phyloP scores from a whole-genome alignment of 1,140 invertebrate species.

The Yoshiicerus persimilis region DNA sequence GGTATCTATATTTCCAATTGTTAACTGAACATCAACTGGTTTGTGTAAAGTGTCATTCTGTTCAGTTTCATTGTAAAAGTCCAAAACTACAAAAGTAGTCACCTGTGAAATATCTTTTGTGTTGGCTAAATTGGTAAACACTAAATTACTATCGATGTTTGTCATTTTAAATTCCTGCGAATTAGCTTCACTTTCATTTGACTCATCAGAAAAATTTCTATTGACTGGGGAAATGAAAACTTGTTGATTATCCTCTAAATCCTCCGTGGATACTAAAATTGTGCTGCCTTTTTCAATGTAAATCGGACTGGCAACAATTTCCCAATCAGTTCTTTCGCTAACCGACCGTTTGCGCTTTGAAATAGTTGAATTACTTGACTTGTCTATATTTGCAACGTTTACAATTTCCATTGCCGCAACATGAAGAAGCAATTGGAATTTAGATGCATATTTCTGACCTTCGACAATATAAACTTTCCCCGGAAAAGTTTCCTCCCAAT shows the following conservation, averaged over 20 bases:
- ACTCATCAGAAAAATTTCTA: no score
- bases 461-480: background rate
- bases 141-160: background rate
- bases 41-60: background rate
- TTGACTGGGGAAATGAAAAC: background rate
- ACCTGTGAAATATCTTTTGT: background rate
- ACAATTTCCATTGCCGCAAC: background rate
- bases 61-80: background rate
- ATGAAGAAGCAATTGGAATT: background rate
- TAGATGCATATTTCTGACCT: background rate
- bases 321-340: background rate
- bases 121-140: background rate
- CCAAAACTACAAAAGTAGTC: background rate
- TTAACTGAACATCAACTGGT: background rate
- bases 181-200: no score
- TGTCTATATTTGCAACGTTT: background rate
- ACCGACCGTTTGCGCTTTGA: background rate
- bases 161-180: background rate
- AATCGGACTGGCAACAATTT: background rate
- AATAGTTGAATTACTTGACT: background rate
- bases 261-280: background rate
- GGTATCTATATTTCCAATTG: background rate
- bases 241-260: background rate
- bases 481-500: background rate
- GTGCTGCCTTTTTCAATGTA: background rate